Conservation (phyloP, 2,797 vertebrate species). For the Gallinago nigripennis region DNA sequence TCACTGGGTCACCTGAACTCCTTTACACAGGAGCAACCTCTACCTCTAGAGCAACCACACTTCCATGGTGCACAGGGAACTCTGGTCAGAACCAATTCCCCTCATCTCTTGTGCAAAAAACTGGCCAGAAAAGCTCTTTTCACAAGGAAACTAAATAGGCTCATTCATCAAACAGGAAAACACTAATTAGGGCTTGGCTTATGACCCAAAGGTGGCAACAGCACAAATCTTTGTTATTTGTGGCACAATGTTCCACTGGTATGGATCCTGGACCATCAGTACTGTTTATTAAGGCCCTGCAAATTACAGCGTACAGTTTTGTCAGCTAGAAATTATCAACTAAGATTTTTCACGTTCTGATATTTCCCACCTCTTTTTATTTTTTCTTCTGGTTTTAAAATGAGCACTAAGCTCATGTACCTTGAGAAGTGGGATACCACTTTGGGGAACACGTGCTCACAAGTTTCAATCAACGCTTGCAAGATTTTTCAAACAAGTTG, state of each 20-base stretch:
- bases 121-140: not conserved
- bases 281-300: not conserved
- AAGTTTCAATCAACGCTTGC: not conserved
- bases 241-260: not conserved
- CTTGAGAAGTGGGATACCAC: not conserved
- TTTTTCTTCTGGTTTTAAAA: not conserved
- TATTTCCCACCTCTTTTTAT: not conserved
- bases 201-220: not conserved
- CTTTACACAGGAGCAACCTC: not conserved
- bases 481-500: not conserved
- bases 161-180: constrained; percentile 21
- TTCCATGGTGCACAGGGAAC: not conserved
- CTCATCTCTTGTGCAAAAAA: not conserved
- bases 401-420: accelerated
- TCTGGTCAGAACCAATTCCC: not conserved
- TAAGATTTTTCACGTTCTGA: not conserved
- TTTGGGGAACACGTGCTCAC: not conserved
- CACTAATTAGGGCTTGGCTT: not conserved
- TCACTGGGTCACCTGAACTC: not conserved
- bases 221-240: not conserved
- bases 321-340: not conserved
- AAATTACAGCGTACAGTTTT: not conserved
- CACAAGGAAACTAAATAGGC: not conserved
- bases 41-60: not conserved
- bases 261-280: not conserved